Evolutionary conservation across 2,113 vertebrate genomes (phyloP).

Genomic region (Ammodytes dubius): DNA sequence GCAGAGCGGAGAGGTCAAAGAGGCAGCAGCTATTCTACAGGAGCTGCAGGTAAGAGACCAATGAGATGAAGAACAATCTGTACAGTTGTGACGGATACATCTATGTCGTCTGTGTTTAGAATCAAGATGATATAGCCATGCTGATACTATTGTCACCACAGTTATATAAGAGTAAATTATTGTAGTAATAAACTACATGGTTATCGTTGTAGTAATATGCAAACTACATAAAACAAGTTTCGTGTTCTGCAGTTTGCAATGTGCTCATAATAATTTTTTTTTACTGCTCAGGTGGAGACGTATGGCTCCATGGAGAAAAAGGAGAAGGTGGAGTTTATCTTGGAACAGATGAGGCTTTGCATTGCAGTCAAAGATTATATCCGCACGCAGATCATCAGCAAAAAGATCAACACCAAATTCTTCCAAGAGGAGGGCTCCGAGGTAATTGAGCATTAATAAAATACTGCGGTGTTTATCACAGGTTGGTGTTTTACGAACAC

Average conservation of each 20-base stretch:
- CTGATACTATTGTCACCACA: neutral
- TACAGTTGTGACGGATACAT: neutral
- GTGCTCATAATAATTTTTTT: neutral
- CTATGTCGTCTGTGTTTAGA: neutral
- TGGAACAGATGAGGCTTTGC: conserved; percentile 99
- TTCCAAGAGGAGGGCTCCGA: conserved; percentile 96
- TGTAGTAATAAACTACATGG: no score
- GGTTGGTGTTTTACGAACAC: neutral
- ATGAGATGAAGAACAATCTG: neutral
- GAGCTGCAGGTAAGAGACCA: conserved; percentile 91
- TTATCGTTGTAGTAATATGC: no score
- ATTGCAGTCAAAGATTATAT: conserved; percentile 98
- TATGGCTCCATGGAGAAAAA: conserved; percentile 99
- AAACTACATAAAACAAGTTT: neutral
- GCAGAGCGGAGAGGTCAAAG: conserved; percentile 94
- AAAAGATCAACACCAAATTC: conserved; percentile 99
- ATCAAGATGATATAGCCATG: neutral
- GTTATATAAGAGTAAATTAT: neutral
- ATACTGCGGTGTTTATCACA: neutral
- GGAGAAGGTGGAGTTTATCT: conserved; percentile 97
- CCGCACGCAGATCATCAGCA: conserved; percentile 99
- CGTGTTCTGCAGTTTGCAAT: neutral
- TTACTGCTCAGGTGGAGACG: conserved; percentile 91
- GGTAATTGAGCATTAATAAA: conserved; percentile 72
- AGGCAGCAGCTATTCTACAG: conserved; percentile 95